Evolutionary conservation across 2,888 invertebrate genomes (phyloP), one percentile per base, ranked within the genome.

Genomic region (Dexiosoma caninum): DNA sequence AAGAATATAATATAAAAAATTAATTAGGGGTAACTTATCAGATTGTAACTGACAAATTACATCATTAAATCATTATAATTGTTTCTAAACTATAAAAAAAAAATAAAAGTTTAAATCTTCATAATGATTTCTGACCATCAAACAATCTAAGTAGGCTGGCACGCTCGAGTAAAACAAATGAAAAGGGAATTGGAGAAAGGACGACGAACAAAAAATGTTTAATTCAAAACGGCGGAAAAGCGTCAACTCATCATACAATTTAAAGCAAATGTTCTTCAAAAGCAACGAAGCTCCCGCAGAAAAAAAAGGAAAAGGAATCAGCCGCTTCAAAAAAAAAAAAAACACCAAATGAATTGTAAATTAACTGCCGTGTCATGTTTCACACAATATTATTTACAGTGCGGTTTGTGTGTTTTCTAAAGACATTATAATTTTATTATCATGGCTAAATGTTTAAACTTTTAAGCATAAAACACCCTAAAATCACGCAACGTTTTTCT

Each of bases 351-450:
- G 87, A 87, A 87, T 87, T 86, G 85, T 85, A 86, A 87, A 87
- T 86, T 87, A 87, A 87, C 85, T 86, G 85, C 84, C 85, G 86
- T 85, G 85, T 86, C 85, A 86, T 86, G 85, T 85, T 86, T 85
- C 85, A 85, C 84, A 84, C 81, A 85, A 85, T 85, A 85, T 83
- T 83, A 51, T 51, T 51, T 51, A 83, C 83, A 82, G 81, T 72
- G 81, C 59, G 69, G 62, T 82, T 67, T 60, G 79, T 74, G 66
- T 44, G 21, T 44, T 51, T 71, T 49, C 42, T 27, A 44, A 55
- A 62, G 55, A 53, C 32, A 57, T 21, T 51, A 59, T 64, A 44
- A 62, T 69, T 59, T 51, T 70, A 32, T 80, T 79, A 72, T 66
- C 66, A 55, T 64, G 78, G 62, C 35, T 49, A 67, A 79, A 82